Conservation (phyloP, 1,140 invertebrate species). For the Drosophila seguyi region DNA sequence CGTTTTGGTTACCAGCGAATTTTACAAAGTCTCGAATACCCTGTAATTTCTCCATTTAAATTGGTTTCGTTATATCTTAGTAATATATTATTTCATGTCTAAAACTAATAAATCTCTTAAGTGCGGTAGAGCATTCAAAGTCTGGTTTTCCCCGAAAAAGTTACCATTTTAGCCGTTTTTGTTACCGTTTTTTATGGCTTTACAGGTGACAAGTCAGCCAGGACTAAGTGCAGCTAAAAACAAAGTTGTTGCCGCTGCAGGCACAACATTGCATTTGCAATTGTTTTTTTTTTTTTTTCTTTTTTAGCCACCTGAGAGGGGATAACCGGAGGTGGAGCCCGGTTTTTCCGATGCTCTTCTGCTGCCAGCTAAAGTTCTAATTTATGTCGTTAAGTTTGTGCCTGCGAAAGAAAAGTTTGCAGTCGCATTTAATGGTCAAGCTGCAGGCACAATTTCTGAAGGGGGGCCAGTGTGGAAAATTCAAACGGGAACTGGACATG, state of each 20-base stretch:
- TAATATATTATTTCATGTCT: neutral
- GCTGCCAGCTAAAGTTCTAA: constrained; percentile 57
- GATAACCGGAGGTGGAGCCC: constrained; percentile 2
- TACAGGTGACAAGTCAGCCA: constrained; percentile 34
- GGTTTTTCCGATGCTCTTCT: constrained; percentile 12
- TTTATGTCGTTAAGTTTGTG: constrained; percentile 64
- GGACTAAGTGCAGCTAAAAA: constrained; percentile 49
- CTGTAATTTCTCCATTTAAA: neutral
- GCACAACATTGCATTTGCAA: constrained; percentile 52
- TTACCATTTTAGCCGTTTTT: neutral
- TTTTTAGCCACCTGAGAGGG: constrained; percentile 27
- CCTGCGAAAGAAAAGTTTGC: constrained; percentile 50
- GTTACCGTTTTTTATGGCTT: constrained; percentile 9
- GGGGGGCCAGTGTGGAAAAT: constrained; percentile 1
- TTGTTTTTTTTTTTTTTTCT: constrained; percentile 59
- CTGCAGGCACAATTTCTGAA: constrained; percentile 19
- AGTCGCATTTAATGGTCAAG: constrained; percentile 62
- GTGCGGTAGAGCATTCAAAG: neutral
- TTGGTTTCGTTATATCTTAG: too few relatives aligned
- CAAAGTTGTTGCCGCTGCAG: constrained; percentile 48
- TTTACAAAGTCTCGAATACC: neutral
- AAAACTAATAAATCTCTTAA: neutral
- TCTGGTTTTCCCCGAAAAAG: neutral
- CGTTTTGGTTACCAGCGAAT: too few relatives aligned
- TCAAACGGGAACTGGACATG: constrained; percentile 32